phyloP scores from a whole-genome alignment of 2,888 invertebrate genomes.

The Hesperia comma region DNA sequence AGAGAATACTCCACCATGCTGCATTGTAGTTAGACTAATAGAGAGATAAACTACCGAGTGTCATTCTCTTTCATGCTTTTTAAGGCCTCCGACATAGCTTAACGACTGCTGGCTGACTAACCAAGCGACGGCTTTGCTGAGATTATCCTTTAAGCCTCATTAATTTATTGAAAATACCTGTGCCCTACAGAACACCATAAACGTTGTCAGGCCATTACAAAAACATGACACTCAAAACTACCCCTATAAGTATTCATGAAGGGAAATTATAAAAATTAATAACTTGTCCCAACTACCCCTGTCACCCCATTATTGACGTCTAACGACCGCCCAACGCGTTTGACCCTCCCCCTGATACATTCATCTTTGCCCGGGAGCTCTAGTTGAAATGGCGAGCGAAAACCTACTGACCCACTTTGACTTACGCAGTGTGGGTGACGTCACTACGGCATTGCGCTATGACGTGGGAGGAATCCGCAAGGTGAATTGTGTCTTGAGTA shows the following conservation, averaged over 20 bases:
- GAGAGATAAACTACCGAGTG: too few relatives aligned
- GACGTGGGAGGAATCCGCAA: constrained; percentile 27
- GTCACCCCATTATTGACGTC: constrained; percentile 1
- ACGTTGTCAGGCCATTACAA: too few relatives aligned
- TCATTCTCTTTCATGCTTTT: too few relatives aligned
- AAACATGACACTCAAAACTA: background rate
- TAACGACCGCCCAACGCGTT: background rate
- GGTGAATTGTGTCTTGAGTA: constrained; percentile 40
- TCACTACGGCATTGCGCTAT: constrained; percentile 57
- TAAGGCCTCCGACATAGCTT: too few relatives aligned
- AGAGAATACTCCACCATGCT: too few relatives aligned
- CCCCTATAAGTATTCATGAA: constrained; percentile 16
- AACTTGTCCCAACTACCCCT: constrained; percentile 21
- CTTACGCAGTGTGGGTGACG: constrained; percentile 56
- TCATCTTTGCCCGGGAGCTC: constrained; percentile 25
- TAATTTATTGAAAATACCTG: too few relatives aligned
- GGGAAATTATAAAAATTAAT: constrained; percentile 7
- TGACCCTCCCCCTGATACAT: constrained; percentile 19
- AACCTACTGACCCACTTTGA: constrained; percentile 51
- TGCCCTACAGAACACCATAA: too few relatives aligned
- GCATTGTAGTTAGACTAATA: too few relatives aligned
- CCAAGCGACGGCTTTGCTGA: too few relatives aligned
- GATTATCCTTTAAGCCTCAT: too few relatives aligned
- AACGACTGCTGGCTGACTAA: too few relatives aligned
- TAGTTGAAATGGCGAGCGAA: background rate